These are phyloP conservation scores for Cossypha caffra DNA, from an alignment of 2,797 vertebrate genomes.

Conservation along the genomic window DNA sequence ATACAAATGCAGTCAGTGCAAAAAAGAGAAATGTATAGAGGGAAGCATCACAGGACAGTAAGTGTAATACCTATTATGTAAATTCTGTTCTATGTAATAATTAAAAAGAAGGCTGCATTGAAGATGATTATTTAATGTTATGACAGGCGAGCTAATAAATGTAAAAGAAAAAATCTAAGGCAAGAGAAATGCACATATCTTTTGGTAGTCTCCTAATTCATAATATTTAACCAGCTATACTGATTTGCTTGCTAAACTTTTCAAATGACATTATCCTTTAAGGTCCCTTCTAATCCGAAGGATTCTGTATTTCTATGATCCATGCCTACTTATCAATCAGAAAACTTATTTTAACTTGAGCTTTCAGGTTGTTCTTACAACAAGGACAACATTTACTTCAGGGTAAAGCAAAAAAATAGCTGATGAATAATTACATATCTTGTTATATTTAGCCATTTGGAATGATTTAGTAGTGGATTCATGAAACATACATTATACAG, in stretches of 20 bases:
- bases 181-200: background rate
- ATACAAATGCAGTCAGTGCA: background rate
- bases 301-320: background rate
- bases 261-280: background rate
- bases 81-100: background rate
- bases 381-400: background rate
- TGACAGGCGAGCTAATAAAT: background rate
- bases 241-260: background rate
- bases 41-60: background rate
- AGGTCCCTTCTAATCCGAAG: background rate
- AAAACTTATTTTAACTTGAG: background rate
- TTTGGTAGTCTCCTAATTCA: background rate
- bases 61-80: background rate
- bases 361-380: background rate
- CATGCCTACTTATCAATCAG: background rate
- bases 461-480: background rate
- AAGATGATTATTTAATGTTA: constrained; percentile 39
- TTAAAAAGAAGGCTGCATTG: background rate
- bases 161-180: background rate
- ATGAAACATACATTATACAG: background rate
- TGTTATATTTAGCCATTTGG: background rate
- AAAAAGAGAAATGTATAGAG: background rate
- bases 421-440: background rate
- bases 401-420: background rate
- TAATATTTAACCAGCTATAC: background rate